Percentiles rank a stretch among this genome's conserved stretches.
These are phyloP conservation scores for Euplexia lucipara DNA, from an alignment of 2,888 invertebrate species.

Conservation along the genomic window DNA sequence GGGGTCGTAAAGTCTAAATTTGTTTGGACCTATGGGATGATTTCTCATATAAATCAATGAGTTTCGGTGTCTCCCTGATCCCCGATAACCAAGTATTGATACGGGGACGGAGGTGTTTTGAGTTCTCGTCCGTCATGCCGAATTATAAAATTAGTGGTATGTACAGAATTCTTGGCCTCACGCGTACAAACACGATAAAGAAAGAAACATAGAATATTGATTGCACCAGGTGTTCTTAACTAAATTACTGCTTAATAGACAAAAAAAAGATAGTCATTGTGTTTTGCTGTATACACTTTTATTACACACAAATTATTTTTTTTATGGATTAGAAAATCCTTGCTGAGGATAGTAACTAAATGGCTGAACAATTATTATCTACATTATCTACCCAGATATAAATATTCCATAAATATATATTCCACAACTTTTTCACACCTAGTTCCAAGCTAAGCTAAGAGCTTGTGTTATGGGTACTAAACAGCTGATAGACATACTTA, in stretches of 20 bases:
- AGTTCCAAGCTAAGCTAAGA: too few relatives aligned
- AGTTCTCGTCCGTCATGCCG: slow-evolving; percentile 76
- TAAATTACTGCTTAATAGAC: slow-evolving; percentile 28
- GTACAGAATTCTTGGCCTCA: slow-evolving; percentile 57
- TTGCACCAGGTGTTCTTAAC: slow-evolving; percentile 36
- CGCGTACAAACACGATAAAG: slow-evolving; percentile 37
- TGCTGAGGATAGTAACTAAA: too few relatives aligned
- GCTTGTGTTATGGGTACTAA: too few relatives aligned
- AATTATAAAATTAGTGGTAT: slow-evolving; percentile 72
- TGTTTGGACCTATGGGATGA: slow-evolving; percentile 47
- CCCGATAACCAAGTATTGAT: slow-evolving; percentile 77
- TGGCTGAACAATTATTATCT: too few relatives aligned
- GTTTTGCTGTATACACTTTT: too few relatives aligned
- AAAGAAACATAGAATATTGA: slow-evolving; percentile 30
- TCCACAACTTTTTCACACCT: too few relatives aligned
- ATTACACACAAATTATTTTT: too few relatives aligned
- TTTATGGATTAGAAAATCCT: too few relatives aligned
- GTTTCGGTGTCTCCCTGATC: slow-evolving; percentile 77
- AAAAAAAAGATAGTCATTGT: background rate
- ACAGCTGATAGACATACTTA: too few relatives aligned
- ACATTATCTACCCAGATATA: too few relatives aligned
- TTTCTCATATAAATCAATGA: slow-evolving; percentile 80
- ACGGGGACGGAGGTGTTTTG: slow-evolving; percentile 75
- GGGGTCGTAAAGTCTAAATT: slow-evolving; percentile 48
- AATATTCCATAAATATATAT: too few relatives aligned